A percentile compares a stretch with the other conserved stretches of the same genome.
phyloP scores from a whole-genome alignment of 2,888 invertebrate genomes.

The Orthosia gracilis region DNA sequence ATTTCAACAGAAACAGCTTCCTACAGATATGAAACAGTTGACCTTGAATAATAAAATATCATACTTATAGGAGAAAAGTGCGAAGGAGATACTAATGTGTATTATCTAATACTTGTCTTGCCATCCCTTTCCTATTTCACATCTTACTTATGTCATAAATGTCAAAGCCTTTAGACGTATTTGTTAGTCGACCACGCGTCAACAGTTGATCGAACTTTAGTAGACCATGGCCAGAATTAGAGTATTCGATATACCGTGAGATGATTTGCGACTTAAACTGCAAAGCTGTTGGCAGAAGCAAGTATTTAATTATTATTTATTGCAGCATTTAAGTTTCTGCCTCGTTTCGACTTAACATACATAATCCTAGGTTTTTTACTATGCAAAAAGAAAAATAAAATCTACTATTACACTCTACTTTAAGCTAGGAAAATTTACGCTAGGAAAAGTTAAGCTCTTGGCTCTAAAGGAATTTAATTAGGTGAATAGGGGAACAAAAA shows the following conservation, averaged over 20 bases:
- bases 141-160: too few species aligned
- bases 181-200: too few species aligned
- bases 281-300: too few species aligned
- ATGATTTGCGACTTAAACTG: too few species aligned
- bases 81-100: neutral
- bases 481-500: constrained; percentile 27
- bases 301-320: neutral
- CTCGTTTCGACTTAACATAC: neutral
- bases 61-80: neutral
- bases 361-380: neutral
- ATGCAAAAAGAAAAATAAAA: neutral
- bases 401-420: neutral
- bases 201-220: too few species aligned
- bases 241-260: too few species aligned
- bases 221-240: too few species aligned
- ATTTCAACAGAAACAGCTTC: neutral
- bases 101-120: too few species aligned
- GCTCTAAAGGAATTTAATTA: constrained; percentile 48
- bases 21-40: constrained; percentile 14
- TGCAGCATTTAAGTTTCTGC: neutral
- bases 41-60: constrained; percentile 9
- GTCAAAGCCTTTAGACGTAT: too few species aligned
- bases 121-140: too few species aligned
- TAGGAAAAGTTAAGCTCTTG: constrained; percentile 20
- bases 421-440: neutral